Percentiles rank a stretch among this genome's conserved stretches.
These are phyloP conservation scores for Platycnemis pennipes DNA, from an alignment of 2,888 invertebrate species.

Conservation along the genomic window DNA sequence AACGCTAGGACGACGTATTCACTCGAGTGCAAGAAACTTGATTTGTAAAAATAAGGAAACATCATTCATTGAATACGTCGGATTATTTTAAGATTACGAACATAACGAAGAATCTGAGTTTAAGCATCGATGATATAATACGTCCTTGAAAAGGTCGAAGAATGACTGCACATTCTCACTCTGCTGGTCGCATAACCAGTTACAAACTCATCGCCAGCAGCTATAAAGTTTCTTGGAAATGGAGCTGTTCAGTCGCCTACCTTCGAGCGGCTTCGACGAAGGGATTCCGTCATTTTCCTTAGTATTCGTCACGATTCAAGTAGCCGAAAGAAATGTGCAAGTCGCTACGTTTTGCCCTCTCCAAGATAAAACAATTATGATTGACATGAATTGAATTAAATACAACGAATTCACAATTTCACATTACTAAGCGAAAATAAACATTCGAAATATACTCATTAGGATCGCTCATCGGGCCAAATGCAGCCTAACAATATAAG, in stretches of 20 bases:
- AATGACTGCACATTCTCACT: background rate
- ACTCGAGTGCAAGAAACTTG: no score
- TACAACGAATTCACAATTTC: no score
- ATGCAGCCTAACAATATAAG: no score
- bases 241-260: background rate
- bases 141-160: background rate
- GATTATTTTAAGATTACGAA: no score
- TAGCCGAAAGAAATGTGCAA: background rate
- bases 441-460: no score
- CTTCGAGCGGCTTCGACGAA: background rate
- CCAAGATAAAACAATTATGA: background rate
- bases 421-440: no score
- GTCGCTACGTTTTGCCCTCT: no score
- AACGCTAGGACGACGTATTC: no score
- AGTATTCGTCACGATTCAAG: background rate
- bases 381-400: background rate
- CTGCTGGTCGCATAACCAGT: slow-evolving; percentile 6
- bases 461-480: no score
- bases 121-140: background rate
- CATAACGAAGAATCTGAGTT: background rate
- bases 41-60: no score
- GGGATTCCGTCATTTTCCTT: background rate
- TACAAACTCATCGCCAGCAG: background rate
- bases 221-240: background rate
- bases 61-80: no score